Evolutionary conservation across 2,113 vertebrate genomes (phyloP).

Genomic region (Lonchura striata): DNA sequence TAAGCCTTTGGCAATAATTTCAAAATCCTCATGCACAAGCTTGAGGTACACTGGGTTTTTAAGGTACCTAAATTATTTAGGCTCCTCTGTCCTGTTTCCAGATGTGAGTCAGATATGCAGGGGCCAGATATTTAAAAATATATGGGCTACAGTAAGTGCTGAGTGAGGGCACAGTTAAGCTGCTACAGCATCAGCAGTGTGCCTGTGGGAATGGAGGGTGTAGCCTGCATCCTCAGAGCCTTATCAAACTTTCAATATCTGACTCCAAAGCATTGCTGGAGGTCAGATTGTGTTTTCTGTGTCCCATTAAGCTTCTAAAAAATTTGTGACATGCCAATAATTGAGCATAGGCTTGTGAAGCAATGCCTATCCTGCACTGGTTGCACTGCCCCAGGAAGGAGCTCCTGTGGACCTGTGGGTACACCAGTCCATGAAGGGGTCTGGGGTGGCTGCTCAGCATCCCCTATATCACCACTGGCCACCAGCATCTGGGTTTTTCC

Average conservation of each 20-base stretch:
- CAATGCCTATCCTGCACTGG: rapidly evolving
- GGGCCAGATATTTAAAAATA: not conserved
- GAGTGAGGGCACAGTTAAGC: not conserved
- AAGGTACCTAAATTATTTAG: not conserved
- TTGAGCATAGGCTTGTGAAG: not conserved
- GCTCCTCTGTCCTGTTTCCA: not conserved
- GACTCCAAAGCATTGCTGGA: not conserved
- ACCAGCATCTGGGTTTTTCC: not conserved
- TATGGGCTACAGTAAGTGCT: not conserved
- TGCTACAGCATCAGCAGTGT: not conserved
- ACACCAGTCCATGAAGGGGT: rapidly evolving
- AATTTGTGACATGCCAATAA: not conserved
- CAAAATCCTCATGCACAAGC: not conserved
- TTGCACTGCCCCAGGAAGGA: not conserved
- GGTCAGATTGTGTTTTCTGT: not conserved
- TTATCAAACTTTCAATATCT: not conserved
- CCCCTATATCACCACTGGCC: rapidly evolving
- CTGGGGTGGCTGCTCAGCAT: rapidly evolving
- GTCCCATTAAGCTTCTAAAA: not conserved
- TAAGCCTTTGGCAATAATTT: not conserved
- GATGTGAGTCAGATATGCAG: not conserved
- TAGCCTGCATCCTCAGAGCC: not conserved
- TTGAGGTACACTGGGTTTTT: not conserved
- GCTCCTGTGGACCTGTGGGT: not conserved
- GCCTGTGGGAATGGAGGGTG: not conserved